phyloP scores from a whole-genome alignment of 2,797 vertebrate genomes.

The Esox masquinongy region DNA sequence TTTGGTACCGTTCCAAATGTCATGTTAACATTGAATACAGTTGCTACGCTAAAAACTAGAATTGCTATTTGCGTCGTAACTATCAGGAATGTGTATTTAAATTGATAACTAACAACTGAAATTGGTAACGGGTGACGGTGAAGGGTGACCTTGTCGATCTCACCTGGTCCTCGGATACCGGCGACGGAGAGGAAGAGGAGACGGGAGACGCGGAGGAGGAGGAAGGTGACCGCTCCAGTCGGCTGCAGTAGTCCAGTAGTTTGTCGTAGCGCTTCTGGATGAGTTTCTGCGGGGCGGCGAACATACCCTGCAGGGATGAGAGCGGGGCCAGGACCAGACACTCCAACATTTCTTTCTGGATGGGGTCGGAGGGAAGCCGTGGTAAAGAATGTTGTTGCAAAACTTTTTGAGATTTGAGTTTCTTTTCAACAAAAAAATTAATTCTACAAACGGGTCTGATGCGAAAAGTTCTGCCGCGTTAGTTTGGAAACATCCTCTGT shows the following conservation, averaged over 20 bases:
- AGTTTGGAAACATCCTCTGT: background rate
- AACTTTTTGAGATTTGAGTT: no score
- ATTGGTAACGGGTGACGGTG: background rate
- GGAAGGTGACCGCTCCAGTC: slow-evolving; percentile 78
- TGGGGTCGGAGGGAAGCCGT: background rate
- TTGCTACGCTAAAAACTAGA: no score
- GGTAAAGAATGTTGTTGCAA: background rate
- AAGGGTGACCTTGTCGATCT: background rate
- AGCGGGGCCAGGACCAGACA: slow-evolving; percentile 83
- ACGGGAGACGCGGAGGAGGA: slow-evolving; percentile 58
- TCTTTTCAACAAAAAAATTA: no score
- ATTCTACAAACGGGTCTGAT: slow-evolving; percentile 2
- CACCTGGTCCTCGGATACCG: slow-evolving; percentile 69
- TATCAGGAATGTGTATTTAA: background rate
- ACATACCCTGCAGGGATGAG: slow-evolving; percentile 83
- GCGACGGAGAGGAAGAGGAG: slow-evolving; percentile 44
- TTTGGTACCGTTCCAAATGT: background rate
- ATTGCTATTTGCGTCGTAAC: background rate
- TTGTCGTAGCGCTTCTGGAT: slow-evolving; percentile 98
- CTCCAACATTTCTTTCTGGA: slow-evolving; percentile 81
- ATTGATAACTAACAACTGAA: background rate
- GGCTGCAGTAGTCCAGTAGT: slow-evolving; percentile 90
- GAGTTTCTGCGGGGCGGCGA: slow-evolving; percentile 92
- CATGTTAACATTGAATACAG: background rate
- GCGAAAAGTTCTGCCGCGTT: background rate